These are phyloP conservation scores for Morpho helenor DNA, from an alignment of 2,888 invertebrate genomes.

Conservation along the genomic window DNA sequence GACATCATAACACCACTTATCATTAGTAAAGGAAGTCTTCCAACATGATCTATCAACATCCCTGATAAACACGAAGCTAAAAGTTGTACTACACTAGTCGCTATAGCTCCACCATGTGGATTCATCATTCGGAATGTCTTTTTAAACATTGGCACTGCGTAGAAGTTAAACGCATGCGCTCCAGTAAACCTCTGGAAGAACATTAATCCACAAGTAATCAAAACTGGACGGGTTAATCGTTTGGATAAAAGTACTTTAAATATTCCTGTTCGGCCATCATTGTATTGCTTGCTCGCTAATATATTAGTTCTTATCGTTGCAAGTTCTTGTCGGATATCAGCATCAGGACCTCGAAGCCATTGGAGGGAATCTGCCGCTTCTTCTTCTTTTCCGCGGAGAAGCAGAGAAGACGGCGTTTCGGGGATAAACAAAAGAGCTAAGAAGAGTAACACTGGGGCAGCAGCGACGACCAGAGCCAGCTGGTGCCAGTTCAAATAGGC, in stretches of 20 bases:
- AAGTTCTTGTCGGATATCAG: conserved; percentile 87
- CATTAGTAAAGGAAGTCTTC: conserved; percentile 89
- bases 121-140: conserved; percentile 89
- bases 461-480: conserved; percentile 87
- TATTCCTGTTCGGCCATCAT: conserved; percentile 53
- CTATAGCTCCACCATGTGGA: conserved; percentile 90
- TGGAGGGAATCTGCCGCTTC: conserved; percentile 87
- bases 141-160: conserved; percentile 91
- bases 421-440: conserved; percentile 88
- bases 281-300: conserved; percentile 64
- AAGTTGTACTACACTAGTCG: conserved; percentile 90
- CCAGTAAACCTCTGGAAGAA: conserved; percentile 92
- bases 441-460: conserved; percentile 87
- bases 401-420: conserved; percentile 92
- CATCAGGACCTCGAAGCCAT: conserved; percentile 88
- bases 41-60: conserved; percentile 90
- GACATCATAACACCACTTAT: conserved; percentile 92
- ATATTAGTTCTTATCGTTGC: conserved; percentile 86
- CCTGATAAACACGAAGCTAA: conserved; percentile 89
- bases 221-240: conserved; percentile 82
- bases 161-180: conserved; percentile 90
- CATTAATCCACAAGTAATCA: conserved; percentile 92
- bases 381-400: conserved; percentile 85
- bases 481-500: conserved; percentile 91
- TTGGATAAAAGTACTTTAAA: conserved; percentile 61